Evolutionary conservation across 2,113 vertebrate genomes (phyloP).

Genomic region (Atrichornis clamosus): DNA sequence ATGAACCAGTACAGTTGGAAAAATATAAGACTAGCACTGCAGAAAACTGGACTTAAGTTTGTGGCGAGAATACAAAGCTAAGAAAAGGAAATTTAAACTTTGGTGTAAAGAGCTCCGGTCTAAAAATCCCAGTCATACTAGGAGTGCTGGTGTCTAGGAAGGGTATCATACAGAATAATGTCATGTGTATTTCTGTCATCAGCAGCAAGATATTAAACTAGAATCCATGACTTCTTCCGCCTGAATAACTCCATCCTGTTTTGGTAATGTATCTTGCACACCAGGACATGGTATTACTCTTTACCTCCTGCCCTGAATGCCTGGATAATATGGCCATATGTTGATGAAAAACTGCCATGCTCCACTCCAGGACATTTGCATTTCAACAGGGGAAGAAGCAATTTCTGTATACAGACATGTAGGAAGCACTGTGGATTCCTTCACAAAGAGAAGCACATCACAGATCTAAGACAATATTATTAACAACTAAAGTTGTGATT

Average conservation of each 20-base stretch:
- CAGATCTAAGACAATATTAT: background rate
- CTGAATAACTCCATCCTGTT: background rate
- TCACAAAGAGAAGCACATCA: background rate
- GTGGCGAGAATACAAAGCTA: background rate
- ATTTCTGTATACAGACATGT: background rate
- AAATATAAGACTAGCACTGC: background rate
- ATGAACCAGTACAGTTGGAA: background rate
- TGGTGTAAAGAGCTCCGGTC: background rate
- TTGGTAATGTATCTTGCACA: background rate
- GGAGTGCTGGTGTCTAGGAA: background rate
- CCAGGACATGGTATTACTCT: background rate
- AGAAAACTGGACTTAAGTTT: background rate
- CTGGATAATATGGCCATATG: background rate
- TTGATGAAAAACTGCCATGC: background rate
- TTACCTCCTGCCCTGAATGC: background rate
- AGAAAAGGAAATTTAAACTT: background rate
- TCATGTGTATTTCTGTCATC: background rate
- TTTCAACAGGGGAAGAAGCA: background rate
- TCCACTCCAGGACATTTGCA: background rate
- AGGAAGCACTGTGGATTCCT: background rate
- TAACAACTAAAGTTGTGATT: background rate
- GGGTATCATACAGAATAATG: background rate
- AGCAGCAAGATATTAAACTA: background rate
- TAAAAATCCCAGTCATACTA: background rate
- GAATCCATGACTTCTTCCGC: background rate